Conservation (phyloP, 2,888 invertebrate species). For the Serrognathus titanus region DNA sequence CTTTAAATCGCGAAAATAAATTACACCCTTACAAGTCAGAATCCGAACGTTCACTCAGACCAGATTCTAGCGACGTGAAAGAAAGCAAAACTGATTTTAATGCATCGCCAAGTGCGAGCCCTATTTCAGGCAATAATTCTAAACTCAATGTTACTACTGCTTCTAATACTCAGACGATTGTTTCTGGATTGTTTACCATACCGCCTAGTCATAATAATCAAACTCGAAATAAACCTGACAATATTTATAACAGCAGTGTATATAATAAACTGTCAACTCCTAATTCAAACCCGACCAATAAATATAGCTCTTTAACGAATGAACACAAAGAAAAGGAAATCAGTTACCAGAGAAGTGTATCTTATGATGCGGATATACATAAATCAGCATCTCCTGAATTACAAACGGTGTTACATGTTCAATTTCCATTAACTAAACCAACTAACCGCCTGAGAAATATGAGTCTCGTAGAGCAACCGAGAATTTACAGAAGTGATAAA, state of each 20-base stretch:
- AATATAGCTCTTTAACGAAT: conserved; percentile 12
- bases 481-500: conserved; percentile 9
- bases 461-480: conserved; percentile 34
- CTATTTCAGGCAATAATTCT: conserved; percentile 25
- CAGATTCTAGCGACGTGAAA: neutral
- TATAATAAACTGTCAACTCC: conserved; percentile 9
- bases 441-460: conserved; percentile 33
- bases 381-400: conserved; percentile 25
- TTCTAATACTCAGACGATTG: conserved; percentile 2
- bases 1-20: conserved; percentile 52
- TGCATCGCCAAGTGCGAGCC: conserved; percentile 38
- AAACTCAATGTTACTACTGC: conserved; percentile 9
- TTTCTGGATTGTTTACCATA: conserved; percentile 44
- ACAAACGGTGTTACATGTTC: conserved; percentile 34
- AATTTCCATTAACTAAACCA: conserved; percentile 39
- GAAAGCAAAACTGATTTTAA: conserved; percentile 13
- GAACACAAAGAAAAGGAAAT: conserved; percentile 12
- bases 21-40: conserved; percentile 40
- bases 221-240: conserved; percentile 37
- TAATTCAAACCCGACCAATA: conserved; percentile 4
- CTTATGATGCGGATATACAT: conserved; percentile 45
- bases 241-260: conserved; percentile 18
- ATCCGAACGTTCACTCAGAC: conserved; percentile 31
- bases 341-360: conserved; percentile 39
- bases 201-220: conserved; percentile 43